Evolutionary conservation across 37 sponge, comb jelly and placozoan species (phyloP), one percentile per base, ranked within the genome.

Genomic region (Chondrilla cf. caribensis): DNA sequence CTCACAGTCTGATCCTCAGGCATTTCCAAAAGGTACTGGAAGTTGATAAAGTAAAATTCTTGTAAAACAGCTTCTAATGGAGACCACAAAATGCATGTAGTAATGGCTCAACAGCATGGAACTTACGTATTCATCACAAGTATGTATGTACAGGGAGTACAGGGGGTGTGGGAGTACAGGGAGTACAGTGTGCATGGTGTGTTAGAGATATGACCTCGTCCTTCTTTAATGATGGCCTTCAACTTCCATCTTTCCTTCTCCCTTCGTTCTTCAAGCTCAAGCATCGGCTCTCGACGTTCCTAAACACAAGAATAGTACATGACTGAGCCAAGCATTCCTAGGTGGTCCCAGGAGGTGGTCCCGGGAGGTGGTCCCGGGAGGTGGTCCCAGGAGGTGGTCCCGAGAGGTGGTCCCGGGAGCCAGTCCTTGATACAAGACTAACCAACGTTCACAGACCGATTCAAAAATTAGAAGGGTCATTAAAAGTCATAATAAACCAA

Each of bases 41-140:
- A 73, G 81, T 90, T 88, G 39, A 94, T 64, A 29, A 94, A 85
- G 81, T 64, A 93, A 79, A 93, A 93, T 29, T 76, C 80, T 24
- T 71, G 55, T 18, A 81, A 24, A 25, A 73, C 60, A 19, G 67
- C 87, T 43, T 58, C 82, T 80, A 38, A 18, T 33, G 44, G 67
- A 15, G 17, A 55, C 11, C n/a, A n/a, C n/a, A n/a, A n/a, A n/a
- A n/a, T n/a, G n/a, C n/a, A n/a, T n/a, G n/a, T n/a, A 21, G 21
- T 65, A 24, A 9, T 32, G 28, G 68, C 28, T 65, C 32, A 31
- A 66, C 29, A 66, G 8, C 14, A 31, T 31, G 14, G 24, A 31
- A 66, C 70, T 31, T 31, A 66, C 24, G 14, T 66, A 33, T 22
- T 22, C 24, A 18, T 66, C 11, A 31, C 14, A 17, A 22, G 64